Evolutionary conservation across 2,113 vertebrate genomes (phyloP).

Genomic region (Corapipo altera): DNA sequence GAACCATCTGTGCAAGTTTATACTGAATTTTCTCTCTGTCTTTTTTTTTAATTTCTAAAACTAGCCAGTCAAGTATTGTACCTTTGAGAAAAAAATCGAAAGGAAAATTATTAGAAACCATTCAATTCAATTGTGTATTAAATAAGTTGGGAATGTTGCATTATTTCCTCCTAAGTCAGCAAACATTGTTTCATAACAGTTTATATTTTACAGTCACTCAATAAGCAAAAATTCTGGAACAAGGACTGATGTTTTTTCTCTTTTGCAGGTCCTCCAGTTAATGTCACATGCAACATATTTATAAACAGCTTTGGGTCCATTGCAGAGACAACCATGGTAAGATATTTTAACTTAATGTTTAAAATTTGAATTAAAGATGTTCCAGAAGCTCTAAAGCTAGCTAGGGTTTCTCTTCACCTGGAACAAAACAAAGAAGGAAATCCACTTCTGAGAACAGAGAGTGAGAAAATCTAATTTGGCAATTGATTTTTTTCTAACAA

Average conservation of each 20-base stretch:
- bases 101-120: neutral
- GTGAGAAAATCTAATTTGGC: neutral
- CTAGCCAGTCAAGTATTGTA: neutral
- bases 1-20: neutral
- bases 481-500: neutral
- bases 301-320: constrained; percentile 97
- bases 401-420: neutral
- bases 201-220: neutral
- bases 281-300: constrained; percentile 95
- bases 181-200: neutral
- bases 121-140: neutral
- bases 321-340: constrained; percentile 94
- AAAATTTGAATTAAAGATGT: neutral
- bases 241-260: neutral
- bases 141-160: neutral
- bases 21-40: neutral
- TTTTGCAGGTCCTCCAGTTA: constrained; percentile 88
- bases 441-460: neutral
- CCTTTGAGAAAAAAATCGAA: neutral
- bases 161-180: neutral
- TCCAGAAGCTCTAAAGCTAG: neutral
- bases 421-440: neutral
- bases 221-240: neutral
- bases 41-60: neutral
- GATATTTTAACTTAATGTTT: constrained; percentile 17